Base-by-base conservation (phyloP, 2,113 vertebrate species). In the Rana temporaria region DNA sequence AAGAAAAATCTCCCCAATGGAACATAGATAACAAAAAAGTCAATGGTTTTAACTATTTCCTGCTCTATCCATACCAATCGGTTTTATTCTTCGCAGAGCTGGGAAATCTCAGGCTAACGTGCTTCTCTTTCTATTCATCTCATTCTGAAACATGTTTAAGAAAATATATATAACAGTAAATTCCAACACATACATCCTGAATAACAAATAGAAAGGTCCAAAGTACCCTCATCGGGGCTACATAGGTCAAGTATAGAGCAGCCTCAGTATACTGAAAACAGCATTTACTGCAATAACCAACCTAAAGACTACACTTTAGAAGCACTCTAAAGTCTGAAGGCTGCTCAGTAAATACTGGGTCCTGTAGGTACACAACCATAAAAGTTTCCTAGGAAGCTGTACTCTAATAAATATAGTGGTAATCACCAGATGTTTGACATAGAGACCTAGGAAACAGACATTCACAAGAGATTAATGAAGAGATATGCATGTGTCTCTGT, bases 351-450 rank as follows among this genome's bases (percentile, higher is more conserved):
- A 42, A 59, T 57, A 75, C 32, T 42, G 42, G 11, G 12, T 48
- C 8, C 42, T 12, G 30, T 17, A 75, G 56, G 32, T 42, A 56
- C 57, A 75, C n/a, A 38, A 75, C n/a, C 32, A 62, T 75, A 32
- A n/a, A 26, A 53, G 55, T 66, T 22, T 56, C 59, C 62, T 78
- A 26, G 24, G 30, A 24, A 65, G 53, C 53, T 55, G 26, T 55
- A 65, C 15, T 74, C 80, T 82, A 74, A 68, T 67, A 83, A 83
- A 68, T 83, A 83, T 76, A 52, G 73, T 69, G 64, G 52, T 79
- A 59, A 55, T 67, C 60, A 65, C 59, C 69, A 34, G 42, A 60
- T 52, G 42, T 81, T 76, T 76, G 64, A 68, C 53, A 59, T 57
- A 79, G 26, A 56, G 17, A 65, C 60, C 52, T 68, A 76, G 72